phyloP scores from a whole-genome alignment of 1,140 invertebrate species.

The Aplysia californica region DNA sequence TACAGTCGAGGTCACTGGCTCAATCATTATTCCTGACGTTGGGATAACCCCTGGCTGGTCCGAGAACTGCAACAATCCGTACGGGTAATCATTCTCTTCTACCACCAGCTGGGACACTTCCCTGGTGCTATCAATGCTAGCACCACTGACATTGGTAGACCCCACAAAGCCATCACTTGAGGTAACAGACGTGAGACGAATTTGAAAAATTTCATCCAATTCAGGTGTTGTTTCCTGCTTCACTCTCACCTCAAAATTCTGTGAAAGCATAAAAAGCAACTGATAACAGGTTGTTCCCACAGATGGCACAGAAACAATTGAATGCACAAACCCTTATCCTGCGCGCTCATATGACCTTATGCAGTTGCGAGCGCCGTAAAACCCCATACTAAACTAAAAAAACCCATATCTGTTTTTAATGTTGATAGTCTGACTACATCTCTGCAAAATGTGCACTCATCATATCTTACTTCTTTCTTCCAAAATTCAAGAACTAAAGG shows the following conservation, averaged over 20 bases:
- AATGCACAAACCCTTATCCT: too few relatives aligned
- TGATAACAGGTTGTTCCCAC: too few relatives aligned
- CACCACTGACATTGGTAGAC: conserved; percentile 64
- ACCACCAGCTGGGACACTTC: conserved; percentile 42
- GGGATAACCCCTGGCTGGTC: conserved; percentile 33
- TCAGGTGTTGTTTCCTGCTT: conserved; percentile 59
- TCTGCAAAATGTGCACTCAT: too few relatives aligned
- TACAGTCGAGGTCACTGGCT: conserved; percentile 35
- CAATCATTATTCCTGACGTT: conserved; percentile 38
- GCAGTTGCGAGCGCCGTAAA: too few relatives aligned
- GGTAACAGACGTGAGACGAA: conserved; percentile 42
- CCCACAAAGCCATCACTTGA: conserved; percentile 54
- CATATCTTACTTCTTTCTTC: too few relatives aligned
- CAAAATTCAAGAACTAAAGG: too few relatives aligned
- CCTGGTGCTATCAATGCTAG: conserved; percentile 51
- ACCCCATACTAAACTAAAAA: too few relatives aligned
- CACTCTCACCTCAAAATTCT: conserved; percentile 52
- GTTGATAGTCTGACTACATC: too few relatives aligned
- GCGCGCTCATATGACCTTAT: too few relatives aligned
- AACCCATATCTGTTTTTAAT: too few relatives aligned
- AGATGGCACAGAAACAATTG: too few relatives aligned
- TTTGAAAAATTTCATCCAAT: conserved; percentile 50
- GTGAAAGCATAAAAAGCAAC: too few relatives aligned
- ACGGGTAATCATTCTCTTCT: conserved; percentile 55
- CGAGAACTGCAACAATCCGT: conserved; percentile 63